phyloP scores from a whole-genome alignment of 2,797 vertebrate genomes.

The Xiphophorus birchmanni region DNA sequence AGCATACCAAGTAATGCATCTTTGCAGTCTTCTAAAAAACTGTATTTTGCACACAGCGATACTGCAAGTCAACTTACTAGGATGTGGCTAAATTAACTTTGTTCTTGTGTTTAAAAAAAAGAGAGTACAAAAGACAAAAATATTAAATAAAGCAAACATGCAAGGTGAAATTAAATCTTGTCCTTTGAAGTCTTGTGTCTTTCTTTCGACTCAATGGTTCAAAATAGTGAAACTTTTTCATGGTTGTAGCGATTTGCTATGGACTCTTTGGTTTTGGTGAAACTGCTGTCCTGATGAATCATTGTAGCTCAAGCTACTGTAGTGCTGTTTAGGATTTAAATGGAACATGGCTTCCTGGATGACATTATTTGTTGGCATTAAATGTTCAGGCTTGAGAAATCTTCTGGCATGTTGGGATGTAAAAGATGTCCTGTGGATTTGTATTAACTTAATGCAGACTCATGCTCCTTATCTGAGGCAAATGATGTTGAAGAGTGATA shows the following conservation, averaged over 20 bases:
- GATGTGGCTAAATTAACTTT: neutral
- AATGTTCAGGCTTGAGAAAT: conserved; percentile 10
- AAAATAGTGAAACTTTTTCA: neutral
- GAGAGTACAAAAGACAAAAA: neutral
- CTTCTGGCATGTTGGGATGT: conserved; percentile 34
- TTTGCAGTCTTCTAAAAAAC: neutral
- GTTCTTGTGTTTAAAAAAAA: neutral
- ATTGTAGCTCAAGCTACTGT: neutral
- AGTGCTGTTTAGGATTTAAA: neutral
- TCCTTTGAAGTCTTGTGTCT: neutral
- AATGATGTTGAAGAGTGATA: conserved; percentile 30
- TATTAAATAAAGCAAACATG: neutral
- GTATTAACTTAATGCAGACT: conserved; percentile 45
- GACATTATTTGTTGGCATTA: neutral
- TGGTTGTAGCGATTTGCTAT: neutral
- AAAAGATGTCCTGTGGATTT: conserved; percentile 55
- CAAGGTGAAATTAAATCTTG: neutral
- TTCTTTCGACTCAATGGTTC: neutral
- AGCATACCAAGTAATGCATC: neutral
- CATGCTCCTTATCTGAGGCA: conserved; percentile 24
- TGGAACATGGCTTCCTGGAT: neutral
- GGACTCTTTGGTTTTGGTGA: neutral
- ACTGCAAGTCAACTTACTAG: neutral
- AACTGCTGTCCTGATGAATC: neutral
- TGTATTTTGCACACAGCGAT: neutral